phyloP scores from a whole-genome alignment of 64 coral and sea anemone genomes.

The Dendrophyllia cribrosa region DNA sequence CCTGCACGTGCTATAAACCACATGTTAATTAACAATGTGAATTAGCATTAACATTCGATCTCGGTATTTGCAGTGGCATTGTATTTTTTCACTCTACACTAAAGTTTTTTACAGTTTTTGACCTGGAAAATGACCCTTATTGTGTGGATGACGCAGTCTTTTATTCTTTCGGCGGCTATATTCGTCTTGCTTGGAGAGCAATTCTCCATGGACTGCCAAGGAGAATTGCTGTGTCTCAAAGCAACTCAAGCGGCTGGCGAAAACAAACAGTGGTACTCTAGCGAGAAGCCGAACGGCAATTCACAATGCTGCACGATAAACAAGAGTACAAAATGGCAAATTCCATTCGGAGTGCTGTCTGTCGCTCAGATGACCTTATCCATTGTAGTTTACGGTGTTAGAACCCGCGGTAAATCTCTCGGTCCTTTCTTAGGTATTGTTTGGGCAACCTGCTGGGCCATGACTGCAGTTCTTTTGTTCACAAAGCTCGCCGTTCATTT shows the following conservation, averaged over 20 bases:
- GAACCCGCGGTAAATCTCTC: constrained; percentile 6
- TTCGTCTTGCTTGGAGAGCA: constrained; percentile 12
- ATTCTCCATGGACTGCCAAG: background rate
- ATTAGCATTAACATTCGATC: too few species aligned
- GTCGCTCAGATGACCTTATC: background rate
- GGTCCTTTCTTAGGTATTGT: background rate
- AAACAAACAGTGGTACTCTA: background rate
- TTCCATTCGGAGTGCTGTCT: constrained; percentile 2
- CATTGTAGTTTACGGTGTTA: background rate
- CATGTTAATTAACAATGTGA: too few species aligned
- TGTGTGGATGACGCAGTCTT: constrained; percentile 7
- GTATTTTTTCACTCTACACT: background rate
- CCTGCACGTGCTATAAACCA: too few species aligned
- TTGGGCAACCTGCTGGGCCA: background rate
- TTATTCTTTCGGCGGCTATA: background rate
- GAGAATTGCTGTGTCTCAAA: background rate
- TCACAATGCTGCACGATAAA: background rate
- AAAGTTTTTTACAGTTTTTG: background rate
- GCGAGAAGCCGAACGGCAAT: too few species aligned
- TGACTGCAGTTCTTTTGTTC: background rate
- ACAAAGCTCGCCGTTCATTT: background rate
- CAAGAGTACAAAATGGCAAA: constrained; percentile 10
- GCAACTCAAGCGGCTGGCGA: background rate
- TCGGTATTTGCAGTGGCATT: too few species aligned
- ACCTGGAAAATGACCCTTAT: background rate